These are phyloP conservation scores for Zygaena filipendulae DNA, from an alignment of 2,888 invertebrate genomes.

Conservation along the genomic window DNA sequence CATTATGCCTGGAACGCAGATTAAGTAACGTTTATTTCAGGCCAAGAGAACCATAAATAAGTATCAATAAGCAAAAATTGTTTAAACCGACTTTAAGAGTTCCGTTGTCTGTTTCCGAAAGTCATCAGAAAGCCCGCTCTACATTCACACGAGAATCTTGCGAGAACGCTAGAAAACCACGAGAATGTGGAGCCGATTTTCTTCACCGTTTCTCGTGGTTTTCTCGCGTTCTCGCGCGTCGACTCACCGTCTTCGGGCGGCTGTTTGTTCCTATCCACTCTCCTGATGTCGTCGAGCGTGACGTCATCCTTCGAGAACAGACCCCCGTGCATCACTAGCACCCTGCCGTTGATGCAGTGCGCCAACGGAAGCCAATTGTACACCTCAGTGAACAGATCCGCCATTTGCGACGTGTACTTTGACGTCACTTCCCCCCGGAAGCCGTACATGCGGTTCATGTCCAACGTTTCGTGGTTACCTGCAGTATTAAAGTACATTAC, in stretches of 20 bases:
- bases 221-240: too few species aligned
- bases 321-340: slow-evolving; percentile 97
- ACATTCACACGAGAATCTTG: too few species aligned
- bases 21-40: too few species aligned
- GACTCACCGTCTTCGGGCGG: slow-evolving; percentile 91
- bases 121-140: too few species aligned
- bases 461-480: slow-evolving; percentile 98
- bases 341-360: slow-evolving; percentile 88
- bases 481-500: slow-evolving; percentile 16
- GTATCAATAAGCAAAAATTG: too few species aligned
- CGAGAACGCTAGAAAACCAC: too few species aligned
- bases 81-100: too few species aligned
- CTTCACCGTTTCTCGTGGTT: too few species aligned
- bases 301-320: slow-evolving; percentile 94
- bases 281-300: slow-evolving; percentile 91
- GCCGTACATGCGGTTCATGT: slow-evolving; percentile 99
- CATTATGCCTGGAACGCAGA: slow-evolving; percentile 78
- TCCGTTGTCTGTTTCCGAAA: too few species aligned
- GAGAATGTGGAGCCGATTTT: too few species aligned
- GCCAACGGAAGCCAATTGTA: slow-evolving; percentile 98
- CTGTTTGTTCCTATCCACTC: slow-evolving; percentile 92
- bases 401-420: slow-evolving; percentile 96
- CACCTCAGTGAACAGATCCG: slow-evolving; percentile 97
- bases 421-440: slow-evolving; percentile 98
- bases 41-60: too few species aligned